These are phyloP conservation scores for Characodon lateralis DNA, from an alignment of 2,797 vertebrate genomes.

Conservation along the genomic window DNA sequence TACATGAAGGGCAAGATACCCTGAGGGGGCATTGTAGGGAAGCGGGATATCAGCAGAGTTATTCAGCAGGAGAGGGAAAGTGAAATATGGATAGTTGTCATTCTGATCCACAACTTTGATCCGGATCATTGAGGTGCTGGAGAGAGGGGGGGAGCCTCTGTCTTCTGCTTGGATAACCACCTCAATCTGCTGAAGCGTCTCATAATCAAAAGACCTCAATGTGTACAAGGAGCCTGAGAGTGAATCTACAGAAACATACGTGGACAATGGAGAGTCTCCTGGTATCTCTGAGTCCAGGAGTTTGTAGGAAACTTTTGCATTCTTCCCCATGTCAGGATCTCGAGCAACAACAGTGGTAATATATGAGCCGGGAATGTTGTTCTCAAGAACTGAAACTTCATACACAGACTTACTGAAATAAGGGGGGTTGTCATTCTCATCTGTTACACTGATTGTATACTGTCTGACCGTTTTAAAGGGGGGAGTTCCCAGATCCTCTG, in stretches of 20 bases:
- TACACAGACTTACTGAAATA: slow-evolving; percentile 79
- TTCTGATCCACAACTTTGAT: slow-evolving; percentile 80
- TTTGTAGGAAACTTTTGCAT: slow-evolving; percentile 76
- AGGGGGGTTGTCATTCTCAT: slow-evolving; percentile 85
- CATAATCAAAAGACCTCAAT: slow-evolving; percentile 73
- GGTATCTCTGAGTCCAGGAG: slow-evolving; percentile 73
- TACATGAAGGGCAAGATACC: slow-evolving; percentile 70
- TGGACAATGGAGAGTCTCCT: slow-evolving; percentile 70
- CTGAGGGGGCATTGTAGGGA: slow-evolving; percentile 62
- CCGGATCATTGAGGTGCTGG: slow-evolving; percentile 60
- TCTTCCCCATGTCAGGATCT: slow-evolving; percentile 72
- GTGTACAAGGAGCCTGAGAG: slow-evolving; percentile 71
- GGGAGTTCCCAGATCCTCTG: slow-evolving; percentile 79
- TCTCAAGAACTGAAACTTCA: slow-evolving; percentile 82
- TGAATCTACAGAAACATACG: slow-evolving; percentile 72
- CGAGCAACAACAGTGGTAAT: slow-evolving; percentile 79
- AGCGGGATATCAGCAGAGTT: slow-evolving; percentile 71
- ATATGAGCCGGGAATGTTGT: slow-evolving; percentile 83
- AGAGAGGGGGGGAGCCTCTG: slow-evolving; percentile 62
- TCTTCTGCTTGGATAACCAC: slow-evolving; percentile 72
- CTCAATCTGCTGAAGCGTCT: slow-evolving; percentile 71
- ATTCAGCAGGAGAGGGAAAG: slow-evolving; percentile 68
- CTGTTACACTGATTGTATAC: slow-evolving; percentile 81
- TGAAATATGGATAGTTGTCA: slow-evolving; percentile 76
- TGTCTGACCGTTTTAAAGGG: slow-evolving; percentile 80